phyloP scores from a whole-genome alignment of 2,888 invertebrate species.

The Diadromus collaris region DNA sequence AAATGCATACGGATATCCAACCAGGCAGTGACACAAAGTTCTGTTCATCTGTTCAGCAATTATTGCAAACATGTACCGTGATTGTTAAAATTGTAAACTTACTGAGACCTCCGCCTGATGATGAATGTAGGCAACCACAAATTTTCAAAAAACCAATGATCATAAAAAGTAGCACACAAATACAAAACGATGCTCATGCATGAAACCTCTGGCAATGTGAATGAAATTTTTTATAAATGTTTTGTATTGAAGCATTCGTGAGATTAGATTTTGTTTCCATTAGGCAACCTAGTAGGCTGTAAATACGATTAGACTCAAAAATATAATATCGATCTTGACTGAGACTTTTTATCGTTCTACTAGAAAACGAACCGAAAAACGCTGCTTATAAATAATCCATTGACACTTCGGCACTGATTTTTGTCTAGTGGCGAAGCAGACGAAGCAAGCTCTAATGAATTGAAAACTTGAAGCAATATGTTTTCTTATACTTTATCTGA shows the following conservation, averaged over 20 bases:
- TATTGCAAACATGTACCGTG: slow-evolving; percentile 52
- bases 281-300: slow-evolving; percentile 2
- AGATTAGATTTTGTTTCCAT: slow-evolving; percentile 7
- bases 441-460: slow-evolving; percentile 8
- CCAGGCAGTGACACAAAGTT: slow-evolving; percentile 45
- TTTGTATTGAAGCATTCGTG: slow-evolving; percentile 21
- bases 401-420: not conserved
- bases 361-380: not conserved
- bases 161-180: slow-evolving; percentile 63
- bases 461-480: not conserved
- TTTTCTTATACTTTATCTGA: not conserved
- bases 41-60: slow-evolving; percentile 31
- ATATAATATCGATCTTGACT: slow-evolving; percentile 15
- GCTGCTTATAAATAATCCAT: not conserved
- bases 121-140: slow-evolving; percentile 74
- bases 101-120: slow-evolving; percentile 77
- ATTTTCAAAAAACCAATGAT: slow-evolving; percentile 72
- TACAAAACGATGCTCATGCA: slow-evolving; percentile 51
- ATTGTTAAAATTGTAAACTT: slow-evolving; percentile 70
- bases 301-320: not conserved
- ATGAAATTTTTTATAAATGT: not conserved
- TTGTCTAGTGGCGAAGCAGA: slow-evolving; percentile 7
- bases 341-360: slow-evolving; percentile 20
- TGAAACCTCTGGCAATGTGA: slow-evolving; percentile 8
- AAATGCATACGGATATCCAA: slow-evolving; percentile 35